phyloP scores from a whole-genome alignment of 2,113 vertebrate species.

The Puntigrus tetrazona region DNA sequence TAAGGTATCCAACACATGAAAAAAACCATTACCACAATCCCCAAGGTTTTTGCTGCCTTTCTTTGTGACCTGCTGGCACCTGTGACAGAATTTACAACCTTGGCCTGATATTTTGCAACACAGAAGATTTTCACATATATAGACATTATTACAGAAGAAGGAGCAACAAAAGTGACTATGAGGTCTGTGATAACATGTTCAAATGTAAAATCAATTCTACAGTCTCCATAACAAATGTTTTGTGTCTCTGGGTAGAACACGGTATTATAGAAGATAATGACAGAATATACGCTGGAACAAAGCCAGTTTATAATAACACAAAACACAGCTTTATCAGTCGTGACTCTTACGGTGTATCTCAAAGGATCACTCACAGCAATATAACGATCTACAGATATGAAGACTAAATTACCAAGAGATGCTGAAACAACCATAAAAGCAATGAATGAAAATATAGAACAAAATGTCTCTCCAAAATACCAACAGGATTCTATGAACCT shows the following conservation, averaged over 20 bases:
- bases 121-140: constrained; percentile 24
- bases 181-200: constrained; percentile 7
- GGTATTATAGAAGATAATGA: neutral
- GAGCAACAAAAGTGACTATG: neutral
- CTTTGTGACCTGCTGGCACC: constrained; percentile 4
- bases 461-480: constrained; percentile 22
- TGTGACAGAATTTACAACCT: neutral
- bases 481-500: constrained; percentile 2
- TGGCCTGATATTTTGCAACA: constrained; percentile 14
- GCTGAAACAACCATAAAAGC: neutral
- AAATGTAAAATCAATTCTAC: neutral
- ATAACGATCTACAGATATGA: constrained; percentile 25
- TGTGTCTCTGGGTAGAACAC: neutral
- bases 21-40: constrained; percentile 16
- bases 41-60: constrained; percentile 19
- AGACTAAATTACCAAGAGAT: constrained; percentile 23
- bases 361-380: constrained; percentile 27
- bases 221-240: neutral
- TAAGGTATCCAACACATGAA: constrained; percentile 26
- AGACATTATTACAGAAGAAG: constrained; percentile 1
- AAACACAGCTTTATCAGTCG: neutral
- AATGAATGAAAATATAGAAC: neutral
- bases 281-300: neutral
- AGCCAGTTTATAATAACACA: neutral
- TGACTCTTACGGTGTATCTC: constrained; percentile 12